Evolutionary conservation across 2,797 vertebrate species (phyloP).

Genomic region (Pterois miles): DNA sequence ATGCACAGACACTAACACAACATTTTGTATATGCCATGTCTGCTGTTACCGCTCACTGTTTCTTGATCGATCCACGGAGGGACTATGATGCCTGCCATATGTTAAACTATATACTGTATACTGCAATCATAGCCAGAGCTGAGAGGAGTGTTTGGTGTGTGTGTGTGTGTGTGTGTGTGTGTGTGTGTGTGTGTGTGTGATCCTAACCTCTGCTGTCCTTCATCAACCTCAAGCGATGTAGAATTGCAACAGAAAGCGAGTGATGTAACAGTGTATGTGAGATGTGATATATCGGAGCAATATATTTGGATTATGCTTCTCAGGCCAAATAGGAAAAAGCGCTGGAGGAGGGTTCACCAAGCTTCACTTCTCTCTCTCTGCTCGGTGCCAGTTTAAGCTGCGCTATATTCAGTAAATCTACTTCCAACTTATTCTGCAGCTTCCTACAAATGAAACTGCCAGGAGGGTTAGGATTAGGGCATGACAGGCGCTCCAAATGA

Average conservation of each 20-base stretch:
- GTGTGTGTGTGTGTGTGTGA: slow-evolving; percentile 4
- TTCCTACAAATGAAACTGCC: slow-evolving; percentile 64
- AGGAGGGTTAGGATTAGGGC: slow-evolving; percentile 60
- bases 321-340: slow-evolving; percentile 46
- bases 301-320: slow-evolving; percentile 66
- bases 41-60: slow-evolving; percentile 18
- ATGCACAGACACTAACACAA: background rate
- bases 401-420: slow-evolving; percentile 76
- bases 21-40: background rate
- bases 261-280: slow-evolving; percentile 64
- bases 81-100: background rate
- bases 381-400: slow-evolving; percentile 63
- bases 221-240: slow-evolving; percentile 29
- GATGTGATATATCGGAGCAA: slow-evolving; percentile 61
- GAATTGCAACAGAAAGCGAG: slow-evolving; percentile 37
- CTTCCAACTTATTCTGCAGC: slow-evolving; percentile 71
- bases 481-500: slow-evolving; percentile 58
- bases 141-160: background rate
- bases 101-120: background rate
- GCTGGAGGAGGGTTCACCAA: slow-evolving; percentile 54
- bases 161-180: background rate
- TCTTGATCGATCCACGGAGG: background rate
- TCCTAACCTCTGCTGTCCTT: slow-evolving; percentile 25
- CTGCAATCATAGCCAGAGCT: background rate
- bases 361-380: slow-evolving; percentile 59